Conservation (phyloP, 1,140 invertebrate species). For the Bradysia coprophila region DNA sequence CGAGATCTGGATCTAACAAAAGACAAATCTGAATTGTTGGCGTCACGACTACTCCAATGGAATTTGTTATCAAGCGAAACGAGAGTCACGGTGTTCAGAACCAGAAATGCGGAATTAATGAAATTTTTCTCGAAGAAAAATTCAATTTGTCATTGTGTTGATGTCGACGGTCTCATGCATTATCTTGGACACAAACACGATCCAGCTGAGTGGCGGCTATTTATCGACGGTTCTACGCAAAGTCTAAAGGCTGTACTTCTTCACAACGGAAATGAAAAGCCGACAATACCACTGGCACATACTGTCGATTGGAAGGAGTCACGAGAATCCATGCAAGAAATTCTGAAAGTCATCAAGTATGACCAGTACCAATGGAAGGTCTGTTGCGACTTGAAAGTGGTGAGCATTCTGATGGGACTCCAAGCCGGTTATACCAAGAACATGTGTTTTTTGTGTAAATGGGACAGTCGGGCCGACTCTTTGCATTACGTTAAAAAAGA, state of each 20-base stretch:
- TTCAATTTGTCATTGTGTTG: background rate
- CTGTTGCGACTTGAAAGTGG: conserved; percentile 17
- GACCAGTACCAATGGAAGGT: conserved; percentile 12
- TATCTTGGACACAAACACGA: conserved; percentile 4
- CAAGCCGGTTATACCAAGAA: conserved; percentile 21
- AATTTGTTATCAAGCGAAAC: background rate
- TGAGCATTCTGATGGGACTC: conserved; percentile 14
- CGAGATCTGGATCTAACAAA: background rate
- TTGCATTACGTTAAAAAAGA: conserved; percentile 15
- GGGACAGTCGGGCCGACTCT: conserved; percentile 17
- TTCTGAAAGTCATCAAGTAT: conserved; percentile 12
- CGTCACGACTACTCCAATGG: background rate
- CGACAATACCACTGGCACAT: no score
- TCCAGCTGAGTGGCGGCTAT: conserved; percentile 8
- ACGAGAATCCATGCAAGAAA: conserved; percentile 5
- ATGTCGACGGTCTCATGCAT: background rate
- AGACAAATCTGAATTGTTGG: background rate
- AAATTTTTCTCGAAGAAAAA: background rate
- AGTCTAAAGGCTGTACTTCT: no score
- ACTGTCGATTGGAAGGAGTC: background rate
- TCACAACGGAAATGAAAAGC: no score
- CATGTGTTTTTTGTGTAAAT: conserved; percentile 20
- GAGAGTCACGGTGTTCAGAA: background rate
- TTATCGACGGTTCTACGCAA: conserved; percentile 6
- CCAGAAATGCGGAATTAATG: background rate